Percentiles rank a stretch among this genome's conserved stretches.
Evolutionary conservation across 2,888 invertebrate genomes (phyloP).

Genomic region (Eristalis intricaria): DNA sequence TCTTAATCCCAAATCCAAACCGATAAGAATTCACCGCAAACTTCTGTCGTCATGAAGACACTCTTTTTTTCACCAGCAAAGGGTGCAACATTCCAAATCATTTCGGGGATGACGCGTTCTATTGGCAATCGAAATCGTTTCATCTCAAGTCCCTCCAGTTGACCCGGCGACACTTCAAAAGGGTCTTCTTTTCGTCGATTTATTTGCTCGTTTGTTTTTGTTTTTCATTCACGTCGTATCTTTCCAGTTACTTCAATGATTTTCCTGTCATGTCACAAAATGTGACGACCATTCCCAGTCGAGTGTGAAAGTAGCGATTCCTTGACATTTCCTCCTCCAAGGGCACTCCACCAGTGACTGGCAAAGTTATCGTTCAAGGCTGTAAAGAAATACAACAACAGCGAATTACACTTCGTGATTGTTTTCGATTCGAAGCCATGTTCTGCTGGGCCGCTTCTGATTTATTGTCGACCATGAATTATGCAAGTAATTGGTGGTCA

Average conservation of each 20-base stretch:
- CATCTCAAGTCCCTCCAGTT: background rate
- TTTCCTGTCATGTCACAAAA: no score
- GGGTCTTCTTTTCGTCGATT: background rate
- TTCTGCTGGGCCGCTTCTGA: background rate
- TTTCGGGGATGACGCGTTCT: background rate
- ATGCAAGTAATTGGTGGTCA: constrained; percentile 38
- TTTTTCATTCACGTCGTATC: background rate
- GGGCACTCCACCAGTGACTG: background rate
- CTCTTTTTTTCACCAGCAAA: no score
- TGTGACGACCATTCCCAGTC: background rate
- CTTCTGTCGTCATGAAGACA: no score
- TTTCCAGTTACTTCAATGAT: no score
- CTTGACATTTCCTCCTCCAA: background rate
- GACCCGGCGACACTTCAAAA: background rate
- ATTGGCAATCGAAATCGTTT: constrained; percentile 42
- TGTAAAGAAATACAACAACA: background rate
- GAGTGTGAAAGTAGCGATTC: background rate
- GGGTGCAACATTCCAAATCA: no score
- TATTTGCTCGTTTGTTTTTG: background rate
- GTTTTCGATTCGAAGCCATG: background rate
- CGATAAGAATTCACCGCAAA: background rate
- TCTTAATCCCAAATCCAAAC: no score
- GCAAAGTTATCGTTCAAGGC: background rate
- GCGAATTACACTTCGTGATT: background rate
- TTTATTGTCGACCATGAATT: constrained; percentile 38